Evolutionary conservation across 2,797 vertebrate species (phyloP).

Genomic region (Amazonetta brasiliensis): DNA sequence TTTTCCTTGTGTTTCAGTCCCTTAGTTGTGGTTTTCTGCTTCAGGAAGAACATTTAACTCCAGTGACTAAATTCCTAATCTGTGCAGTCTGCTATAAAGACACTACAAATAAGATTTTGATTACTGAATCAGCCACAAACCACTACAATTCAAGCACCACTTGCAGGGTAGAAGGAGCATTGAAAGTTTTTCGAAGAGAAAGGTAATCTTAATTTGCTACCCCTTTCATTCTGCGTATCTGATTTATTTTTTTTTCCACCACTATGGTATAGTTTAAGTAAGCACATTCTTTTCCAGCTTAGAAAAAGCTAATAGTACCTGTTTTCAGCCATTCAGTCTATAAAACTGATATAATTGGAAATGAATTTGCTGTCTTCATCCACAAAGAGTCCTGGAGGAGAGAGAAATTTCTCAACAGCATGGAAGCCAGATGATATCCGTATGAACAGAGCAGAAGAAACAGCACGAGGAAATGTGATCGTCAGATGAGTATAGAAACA

Average conservation of each 20-base stretch:
- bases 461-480: background rate
- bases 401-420: background rate
- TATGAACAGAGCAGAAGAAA: background rate
- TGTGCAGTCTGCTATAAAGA: background rate
- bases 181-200: background rate
- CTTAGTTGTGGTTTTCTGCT: slow-evolving; percentile 15
- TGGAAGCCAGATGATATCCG: background rate
- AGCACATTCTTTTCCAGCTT: background rate
- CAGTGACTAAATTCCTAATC: slow-evolving; percentile 18
- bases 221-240: background rate
- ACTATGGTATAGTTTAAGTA: background rate
- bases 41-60: slow-evolving; percentile 14
- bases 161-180: background rate
- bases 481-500: background rate
- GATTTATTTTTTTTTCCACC: background rate
- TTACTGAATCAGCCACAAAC: slow-evolving; percentile 18
- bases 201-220: background rate
- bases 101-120: slow-evolving; percentile 40
- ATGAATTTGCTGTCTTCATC: background rate
- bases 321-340: background rate
- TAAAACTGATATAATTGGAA: background rate
- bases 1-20: slow-evolving; percentile 25
- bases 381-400: background rate
- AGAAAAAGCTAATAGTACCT: background rate
- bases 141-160: background rate